Percentiles rank a stretch among this genome's conserved stretches.
Conservation (phyloP, 2,113 vertebrate genomes). For the Cariama cristata region DNA sequence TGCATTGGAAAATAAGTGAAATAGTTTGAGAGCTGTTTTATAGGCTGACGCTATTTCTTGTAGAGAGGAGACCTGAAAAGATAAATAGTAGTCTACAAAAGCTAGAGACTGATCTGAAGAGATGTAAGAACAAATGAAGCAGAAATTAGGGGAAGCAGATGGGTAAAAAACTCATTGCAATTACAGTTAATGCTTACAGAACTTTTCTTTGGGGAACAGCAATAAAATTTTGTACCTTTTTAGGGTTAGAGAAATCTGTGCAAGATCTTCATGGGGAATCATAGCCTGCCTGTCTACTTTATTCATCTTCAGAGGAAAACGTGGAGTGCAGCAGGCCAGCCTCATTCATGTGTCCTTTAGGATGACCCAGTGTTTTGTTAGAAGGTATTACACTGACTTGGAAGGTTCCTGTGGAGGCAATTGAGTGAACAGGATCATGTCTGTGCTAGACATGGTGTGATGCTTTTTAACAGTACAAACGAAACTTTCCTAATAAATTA, state of each 20-base stretch:
- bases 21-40: not conserved
- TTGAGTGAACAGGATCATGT: not conserved
- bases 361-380: not conserved
- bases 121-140: not conserved
- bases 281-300: not conserved
- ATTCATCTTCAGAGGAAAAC: not conserved
- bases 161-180: not conserved
- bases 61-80: not conserved
- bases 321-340: not conserved
- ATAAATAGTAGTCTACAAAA: not conserved
- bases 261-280: not conserved
- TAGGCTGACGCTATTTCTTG: not conserved
- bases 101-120: not conserved
- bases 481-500: not conserved
- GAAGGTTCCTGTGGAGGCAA: not conserved
- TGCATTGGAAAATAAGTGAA: not conserved
- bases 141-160: not conserved
- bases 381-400: not conserved
- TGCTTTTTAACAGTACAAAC: not conserved
- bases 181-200: not conserved
- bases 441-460: not conserved
- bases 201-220: not conserved
- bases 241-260: not conserved
- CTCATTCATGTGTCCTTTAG: not conserved
- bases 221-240: not conserved